Percentiles rank a stretch among this genome's conserved stretches.
Evolutionary conservation across 1,140 invertebrate genomes (phyloP).

Genomic region (Sogatella furcifera): DNA sequence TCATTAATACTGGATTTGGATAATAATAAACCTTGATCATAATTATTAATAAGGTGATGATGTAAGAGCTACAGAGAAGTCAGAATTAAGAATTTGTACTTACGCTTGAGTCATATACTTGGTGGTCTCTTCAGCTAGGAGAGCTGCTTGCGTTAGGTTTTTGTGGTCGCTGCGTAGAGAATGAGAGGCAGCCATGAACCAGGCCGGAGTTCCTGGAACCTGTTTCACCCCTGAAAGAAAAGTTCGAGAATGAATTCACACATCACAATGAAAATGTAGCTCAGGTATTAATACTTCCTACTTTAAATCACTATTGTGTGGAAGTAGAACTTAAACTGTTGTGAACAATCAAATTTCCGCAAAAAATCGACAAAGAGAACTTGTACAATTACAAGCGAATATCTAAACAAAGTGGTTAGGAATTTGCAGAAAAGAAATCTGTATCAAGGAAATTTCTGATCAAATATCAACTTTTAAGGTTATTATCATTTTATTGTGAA

Average conservation of each 20-base stretch:
- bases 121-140: constrained; percentile 41
- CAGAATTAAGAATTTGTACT: constrained; percentile 20
- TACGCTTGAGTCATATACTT: constrained; percentile 37
- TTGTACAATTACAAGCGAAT: no score
- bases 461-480: no score
- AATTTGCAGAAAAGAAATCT: no score
- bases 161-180: constrained; percentile 35
- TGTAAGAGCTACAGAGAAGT: constrained; percentile 1
- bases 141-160: constrained; percentile 38
- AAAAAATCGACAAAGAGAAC: no score
- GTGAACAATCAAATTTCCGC: no score
- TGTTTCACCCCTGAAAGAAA: constrained; percentile 31
- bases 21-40: background rate
- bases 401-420: no score
- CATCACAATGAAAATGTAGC: no score
- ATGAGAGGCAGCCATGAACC: constrained; percentile 41
- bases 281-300: no score
- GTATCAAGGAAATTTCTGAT: no score
- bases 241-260: background rate
- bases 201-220: constrained; percentile 35
- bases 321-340: no score
- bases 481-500: no score
- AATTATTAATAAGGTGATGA: background rate
- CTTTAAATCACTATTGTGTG: no score
- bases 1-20: background rate